Conservation (phyloP, 2,888 invertebrate genomes). For the Tineola bisselliella region DNA sequence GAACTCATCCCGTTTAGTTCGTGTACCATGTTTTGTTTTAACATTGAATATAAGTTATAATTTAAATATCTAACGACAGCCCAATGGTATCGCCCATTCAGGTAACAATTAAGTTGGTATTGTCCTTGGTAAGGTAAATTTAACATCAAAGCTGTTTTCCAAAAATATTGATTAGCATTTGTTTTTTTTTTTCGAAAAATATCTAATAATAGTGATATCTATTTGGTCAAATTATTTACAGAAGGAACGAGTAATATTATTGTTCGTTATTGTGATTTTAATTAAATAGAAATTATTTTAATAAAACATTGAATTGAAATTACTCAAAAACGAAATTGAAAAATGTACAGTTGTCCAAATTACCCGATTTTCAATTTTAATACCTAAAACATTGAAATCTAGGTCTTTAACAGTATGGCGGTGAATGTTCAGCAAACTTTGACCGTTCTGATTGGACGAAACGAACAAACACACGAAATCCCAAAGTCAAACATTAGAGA, state of each 20-base stretch:
- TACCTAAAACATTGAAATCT: neutral
- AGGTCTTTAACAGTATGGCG: neutral
- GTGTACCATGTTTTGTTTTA: neutral
- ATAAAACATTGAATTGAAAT: neutral
- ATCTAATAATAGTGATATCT: too few relatives aligned
- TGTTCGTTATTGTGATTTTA: too few relatives aligned
- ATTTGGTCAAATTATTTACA: too few relatives aligned
- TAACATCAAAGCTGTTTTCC: too few relatives aligned
- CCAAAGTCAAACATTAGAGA: slow-evolving; percentile 11
- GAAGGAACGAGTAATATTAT: too few relatives aligned
- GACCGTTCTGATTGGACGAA: slow-evolving; percentile 12
- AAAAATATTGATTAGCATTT: too few relatives aligned
- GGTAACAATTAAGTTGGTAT: too few relatives aligned
- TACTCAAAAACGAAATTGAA: neutral
- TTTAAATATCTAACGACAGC: too few relatives aligned
- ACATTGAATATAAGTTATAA: neutral
- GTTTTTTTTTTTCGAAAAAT: too few relatives aligned
- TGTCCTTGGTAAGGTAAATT: too few relatives aligned
- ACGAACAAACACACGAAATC: slow-evolving; percentile 8
- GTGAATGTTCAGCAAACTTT: neutral
- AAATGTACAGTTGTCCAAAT: neutral
- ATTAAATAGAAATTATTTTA: too few relatives aligned
- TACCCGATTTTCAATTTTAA: neutral
- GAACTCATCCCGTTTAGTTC: neutral
- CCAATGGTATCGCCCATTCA: too few relatives aligned